Percentiles rank a stretch among this genome's conserved stretches.
Evolutionary conservation across 1,140 invertebrate genomes (phyloP).

Genomic region (Eurosta solidaginis): DNA sequence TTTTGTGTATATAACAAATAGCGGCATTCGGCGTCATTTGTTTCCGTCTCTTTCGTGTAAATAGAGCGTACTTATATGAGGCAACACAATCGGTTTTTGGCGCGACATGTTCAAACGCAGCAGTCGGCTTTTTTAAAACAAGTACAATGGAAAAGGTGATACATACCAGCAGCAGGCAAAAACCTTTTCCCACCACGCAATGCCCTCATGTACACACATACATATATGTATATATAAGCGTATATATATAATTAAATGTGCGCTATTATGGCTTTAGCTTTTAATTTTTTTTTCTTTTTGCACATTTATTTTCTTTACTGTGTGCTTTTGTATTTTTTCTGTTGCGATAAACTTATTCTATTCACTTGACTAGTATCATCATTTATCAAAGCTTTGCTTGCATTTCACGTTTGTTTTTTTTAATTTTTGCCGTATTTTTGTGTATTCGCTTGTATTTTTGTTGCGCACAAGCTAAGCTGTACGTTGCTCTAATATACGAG

Average conservation of each 20-base stretch:
- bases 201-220: too few species aligned
- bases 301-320: neutral
- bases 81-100: conserved; percentile 19
- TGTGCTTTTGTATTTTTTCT: conserved; percentile 21
- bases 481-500: neutral
- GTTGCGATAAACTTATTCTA: conserved; percentile 23
- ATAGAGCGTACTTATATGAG: neutral
- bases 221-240: conserved; percentile 15
- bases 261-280: conserved; percentile 11
- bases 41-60: conserved; percentile 23
- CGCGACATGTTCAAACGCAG: conserved; percentile 18
- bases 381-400: conserved; percentile 16
- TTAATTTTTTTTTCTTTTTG: neutral
- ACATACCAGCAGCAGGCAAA: conserved; percentile 27
- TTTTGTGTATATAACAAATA: conserved; percentile 29
- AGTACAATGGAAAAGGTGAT: conserved; percentile 25
- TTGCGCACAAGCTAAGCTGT: neutral
- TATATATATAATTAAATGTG: neutral
- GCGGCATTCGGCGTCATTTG: conserved; percentile 25
- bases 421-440: conserved; percentile 9
- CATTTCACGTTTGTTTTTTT: neutral
- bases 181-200: conserved; percentile 26
- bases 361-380: conserved; percentile 14
- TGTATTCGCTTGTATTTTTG: conserved; percentile 14
- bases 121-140: conserved; percentile 19